Evolutionary conservation across 2,888 invertebrate species (phyloP).

Genomic region (Hololepta plana): DNA sequence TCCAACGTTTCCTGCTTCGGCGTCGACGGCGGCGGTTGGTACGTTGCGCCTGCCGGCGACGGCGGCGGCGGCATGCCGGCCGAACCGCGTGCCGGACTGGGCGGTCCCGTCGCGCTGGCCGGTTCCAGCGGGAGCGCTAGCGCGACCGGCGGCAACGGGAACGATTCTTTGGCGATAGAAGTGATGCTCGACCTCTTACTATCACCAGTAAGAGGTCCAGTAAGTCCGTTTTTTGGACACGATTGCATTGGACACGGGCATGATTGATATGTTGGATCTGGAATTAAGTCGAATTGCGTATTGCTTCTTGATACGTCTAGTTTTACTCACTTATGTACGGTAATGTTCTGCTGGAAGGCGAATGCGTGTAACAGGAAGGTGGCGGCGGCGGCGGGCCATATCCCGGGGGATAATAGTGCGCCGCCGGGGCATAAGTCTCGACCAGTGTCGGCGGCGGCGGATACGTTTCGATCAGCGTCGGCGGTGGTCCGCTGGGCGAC

Average conservation of each 20-base stretch:
- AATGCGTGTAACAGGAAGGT: constrained; percentile 35
- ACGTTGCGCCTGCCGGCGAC: constrained; percentile 30
- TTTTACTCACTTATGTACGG: constrained; percentile 42
- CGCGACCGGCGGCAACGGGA: constrained; percentile 28
- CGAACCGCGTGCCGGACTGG: constrained; percentile 50
- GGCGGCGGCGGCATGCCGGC: constrained; percentile 46
- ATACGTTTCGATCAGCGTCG: constrained; percentile 9
- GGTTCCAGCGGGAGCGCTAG: constrained; percentile 31
- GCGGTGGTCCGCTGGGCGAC: constrained; percentile 19
- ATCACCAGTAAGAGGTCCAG: constrained; percentile 96
- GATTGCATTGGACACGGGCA: constrained; percentile 85
- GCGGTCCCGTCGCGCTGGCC: constrained; percentile 36
- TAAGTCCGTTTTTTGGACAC: constrained; percentile 97
- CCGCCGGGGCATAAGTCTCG: too few relatives aligned
- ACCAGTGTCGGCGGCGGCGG: constrained; percentile 11
- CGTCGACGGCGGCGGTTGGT: constrained; percentile 22
- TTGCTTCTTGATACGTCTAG: too few relatives aligned
- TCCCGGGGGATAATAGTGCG: constrained; percentile 32
- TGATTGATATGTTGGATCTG: constrained; percentile 42
- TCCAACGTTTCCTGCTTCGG: constrained; percentile 17
- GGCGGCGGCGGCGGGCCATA: constrained; percentile 24
- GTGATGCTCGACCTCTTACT: constrained; percentile 45
- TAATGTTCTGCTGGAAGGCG: constrained; percentile 42
- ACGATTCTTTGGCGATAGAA: constrained; percentile 24
- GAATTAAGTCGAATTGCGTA: constrained; percentile 7